Evolutionary conservation across 1,140 invertebrate genomes (phyloP).

Genomic region (Lasioglossum baleicum): DNA sequence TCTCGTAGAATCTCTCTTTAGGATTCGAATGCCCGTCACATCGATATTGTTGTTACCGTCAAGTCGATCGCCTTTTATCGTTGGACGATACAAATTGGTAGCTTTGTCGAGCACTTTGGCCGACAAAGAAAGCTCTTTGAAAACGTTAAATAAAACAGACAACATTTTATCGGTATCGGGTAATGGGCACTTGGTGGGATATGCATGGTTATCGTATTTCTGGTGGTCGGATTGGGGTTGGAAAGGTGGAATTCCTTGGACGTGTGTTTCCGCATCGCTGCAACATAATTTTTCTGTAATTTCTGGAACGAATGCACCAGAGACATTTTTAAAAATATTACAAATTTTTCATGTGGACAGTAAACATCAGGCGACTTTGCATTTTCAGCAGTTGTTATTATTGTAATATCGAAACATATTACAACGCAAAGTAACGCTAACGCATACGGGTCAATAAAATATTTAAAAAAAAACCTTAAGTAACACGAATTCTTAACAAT

Average conservation of each 20-base stretch:
- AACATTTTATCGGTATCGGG: constrained; percentile 34
- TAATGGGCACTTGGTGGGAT: not conserved
- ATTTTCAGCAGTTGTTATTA: constrained; percentile 3
- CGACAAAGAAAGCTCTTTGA: constrained; percentile 22
- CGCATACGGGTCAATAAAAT: not conserved
- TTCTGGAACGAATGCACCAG: not conserved
- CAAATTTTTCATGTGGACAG: not conserved
- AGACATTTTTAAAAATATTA: not conserved
- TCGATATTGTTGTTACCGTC: constrained; percentile 33
- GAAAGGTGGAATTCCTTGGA: not conserved
- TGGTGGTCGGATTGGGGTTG: not conserved
- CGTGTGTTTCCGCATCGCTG: constrained; percentile 27
- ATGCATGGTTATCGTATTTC: not conserved
- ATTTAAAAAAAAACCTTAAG: not conserved
- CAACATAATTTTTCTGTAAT: constrained; percentile 48
- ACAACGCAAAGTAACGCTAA: not conserved
- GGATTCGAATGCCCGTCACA: not conserved
- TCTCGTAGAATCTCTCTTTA: not conserved
- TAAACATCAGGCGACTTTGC: too few relatives aligned
- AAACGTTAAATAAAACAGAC: constrained; percentile 30
- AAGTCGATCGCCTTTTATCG: not conserved
- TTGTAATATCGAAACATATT: not conserved
- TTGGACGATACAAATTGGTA: not conserved
- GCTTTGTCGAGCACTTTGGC: not conserved
- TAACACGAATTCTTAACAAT: not conserved